phyloP scores from a whole-genome alignment of 2,113 vertebrate genomes.

The Heteronetta atricapilla region DNA sequence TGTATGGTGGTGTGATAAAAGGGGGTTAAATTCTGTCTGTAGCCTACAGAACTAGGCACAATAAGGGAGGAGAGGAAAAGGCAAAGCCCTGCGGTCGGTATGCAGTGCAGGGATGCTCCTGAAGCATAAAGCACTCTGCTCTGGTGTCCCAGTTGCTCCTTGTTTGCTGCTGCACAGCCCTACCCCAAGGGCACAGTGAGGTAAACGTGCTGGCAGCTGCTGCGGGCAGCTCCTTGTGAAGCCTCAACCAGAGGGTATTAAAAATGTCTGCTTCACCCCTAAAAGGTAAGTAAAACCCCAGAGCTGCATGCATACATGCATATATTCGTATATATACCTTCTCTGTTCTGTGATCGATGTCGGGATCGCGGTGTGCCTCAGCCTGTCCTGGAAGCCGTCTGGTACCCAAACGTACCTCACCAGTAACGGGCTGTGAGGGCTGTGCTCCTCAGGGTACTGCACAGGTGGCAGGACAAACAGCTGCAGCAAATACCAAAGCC shows the following conservation, averaged over 20 bases:
- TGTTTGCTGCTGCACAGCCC: no score
- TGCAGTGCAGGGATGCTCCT: background rate
- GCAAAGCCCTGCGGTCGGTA: no score
- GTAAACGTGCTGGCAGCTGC: no score
- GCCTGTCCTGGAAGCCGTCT: background rate
- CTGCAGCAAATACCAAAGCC: background rate
- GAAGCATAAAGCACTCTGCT: background rate
- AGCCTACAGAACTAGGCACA: background rate
- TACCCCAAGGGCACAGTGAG: no score
- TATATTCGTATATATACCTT: no score
- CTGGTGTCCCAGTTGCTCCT: no score
- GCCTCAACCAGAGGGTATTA: background rate
- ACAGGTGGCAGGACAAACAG: background rate
- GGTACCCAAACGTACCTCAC: fast-evolving
- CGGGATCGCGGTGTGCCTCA: background rate
- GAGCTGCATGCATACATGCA: fast-evolving
- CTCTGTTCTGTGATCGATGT: background rate
- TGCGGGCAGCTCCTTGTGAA: no score
- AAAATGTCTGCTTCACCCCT: background rate
- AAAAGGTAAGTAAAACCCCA: background rate
- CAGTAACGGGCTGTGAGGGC: background rate
- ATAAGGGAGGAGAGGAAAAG: no score
- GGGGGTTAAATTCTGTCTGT: background rate
- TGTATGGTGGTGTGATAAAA: background rate
- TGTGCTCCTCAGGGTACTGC: background rate